Conservation (phyloP, 2,113 vertebrate species). For the Etheostoma cragini region DNA sequence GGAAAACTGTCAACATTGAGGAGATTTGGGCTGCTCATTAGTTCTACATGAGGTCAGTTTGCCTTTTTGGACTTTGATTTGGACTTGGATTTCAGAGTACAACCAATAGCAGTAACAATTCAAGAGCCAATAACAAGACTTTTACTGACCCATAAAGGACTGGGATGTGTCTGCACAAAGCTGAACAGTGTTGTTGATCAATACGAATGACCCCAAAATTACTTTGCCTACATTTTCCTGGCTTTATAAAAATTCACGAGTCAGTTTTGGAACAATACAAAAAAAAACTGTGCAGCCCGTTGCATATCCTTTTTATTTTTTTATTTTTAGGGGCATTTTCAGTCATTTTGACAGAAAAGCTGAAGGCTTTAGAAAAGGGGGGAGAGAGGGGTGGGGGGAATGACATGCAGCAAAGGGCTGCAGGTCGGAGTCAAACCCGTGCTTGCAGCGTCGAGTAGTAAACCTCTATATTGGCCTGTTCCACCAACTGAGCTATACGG, state of each 20-base stretch:
- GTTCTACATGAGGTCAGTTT: neutral
- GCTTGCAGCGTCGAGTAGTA: no score
- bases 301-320: no score
- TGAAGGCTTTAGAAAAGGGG: no score
- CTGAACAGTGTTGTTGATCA: conserved; percentile 3
- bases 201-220: conserved; percentile 17
- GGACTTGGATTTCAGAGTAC: neutral
- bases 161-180: conserved; percentile 12
- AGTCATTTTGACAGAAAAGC: no score
- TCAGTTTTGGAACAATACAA: conserved; percentile 7
- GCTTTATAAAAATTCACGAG: conserved; percentile 34
- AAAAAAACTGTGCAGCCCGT: neutral
- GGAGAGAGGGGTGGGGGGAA: no score
- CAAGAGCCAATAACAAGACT: conserved; percentile 25
- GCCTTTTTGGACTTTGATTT: neutral
- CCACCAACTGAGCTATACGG: no score
- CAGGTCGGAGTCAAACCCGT: no score
- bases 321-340: no score
- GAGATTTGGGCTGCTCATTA: neutral
- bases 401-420: no score
- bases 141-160: conserved; percentile 41
- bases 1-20: neutral
- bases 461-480: no score
- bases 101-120: neutral
- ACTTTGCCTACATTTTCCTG: conserved; percentile 1